A percentile compares a stretch with the other conserved stretches of the same genome.
These are phyloP conservation scores for Calliphora vomitoria DNA, from an alignment of 2,888 invertebrate genomes.

Conservation along the genomic window DNA sequence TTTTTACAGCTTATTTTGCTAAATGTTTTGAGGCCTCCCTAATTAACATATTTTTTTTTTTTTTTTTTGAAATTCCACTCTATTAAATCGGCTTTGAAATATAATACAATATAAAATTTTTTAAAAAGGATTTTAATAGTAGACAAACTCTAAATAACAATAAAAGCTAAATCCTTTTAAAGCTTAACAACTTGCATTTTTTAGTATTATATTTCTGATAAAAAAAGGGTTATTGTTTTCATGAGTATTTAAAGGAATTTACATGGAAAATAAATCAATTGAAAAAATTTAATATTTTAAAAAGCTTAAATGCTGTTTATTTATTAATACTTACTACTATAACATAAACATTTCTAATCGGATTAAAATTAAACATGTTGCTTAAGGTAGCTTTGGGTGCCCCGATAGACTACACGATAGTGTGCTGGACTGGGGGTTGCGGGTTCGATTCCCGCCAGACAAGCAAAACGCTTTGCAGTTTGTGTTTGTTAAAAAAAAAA, in stretches of 20 bases:
- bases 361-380: no score
- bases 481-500: no score
- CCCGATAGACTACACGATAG: no score
- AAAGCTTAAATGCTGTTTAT: background rate
- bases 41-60: background rate
- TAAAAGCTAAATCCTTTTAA: slow-evolving; percentile 3
- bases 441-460: no score
- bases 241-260: background rate
- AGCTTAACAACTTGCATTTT: background rate
- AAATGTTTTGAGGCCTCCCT: no score
- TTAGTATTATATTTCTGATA: background rate
- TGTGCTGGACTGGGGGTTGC: no score
- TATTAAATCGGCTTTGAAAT: background rate
- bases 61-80: background rate
- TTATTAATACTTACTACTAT: background rate
- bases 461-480: no score
- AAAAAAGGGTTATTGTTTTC: background rate
- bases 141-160: background rate
- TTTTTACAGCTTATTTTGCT: no score
- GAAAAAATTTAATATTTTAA: background rate
- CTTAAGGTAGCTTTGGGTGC: no score
- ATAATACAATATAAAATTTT: background rate
- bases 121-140: background rate
- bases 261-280: background rate
- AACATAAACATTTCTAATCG: no score